phyloP scores from a whole-genome alignment of 2,113 vertebrate genomes.

The Phyllostomus hastatus region DNA sequence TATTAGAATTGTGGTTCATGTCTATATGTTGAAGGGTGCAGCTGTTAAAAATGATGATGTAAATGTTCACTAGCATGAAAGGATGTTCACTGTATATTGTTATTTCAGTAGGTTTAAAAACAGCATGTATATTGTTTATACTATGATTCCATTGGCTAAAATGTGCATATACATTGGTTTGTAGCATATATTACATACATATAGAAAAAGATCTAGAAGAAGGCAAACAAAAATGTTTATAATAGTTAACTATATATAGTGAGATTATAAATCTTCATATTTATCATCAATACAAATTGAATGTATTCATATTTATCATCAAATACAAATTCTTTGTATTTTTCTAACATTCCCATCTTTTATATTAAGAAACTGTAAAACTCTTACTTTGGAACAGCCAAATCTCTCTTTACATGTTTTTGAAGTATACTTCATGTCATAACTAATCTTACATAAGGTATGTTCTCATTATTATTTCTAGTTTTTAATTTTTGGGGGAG shows the following conservation, averaged over 20 bases:
- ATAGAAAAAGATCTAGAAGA: neutral
- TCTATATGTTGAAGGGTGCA: neutral
- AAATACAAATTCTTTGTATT: neutral
- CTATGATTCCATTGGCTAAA: neutral
- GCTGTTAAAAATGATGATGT: neutral
- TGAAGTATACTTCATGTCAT: neutral
- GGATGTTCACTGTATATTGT: neutral
- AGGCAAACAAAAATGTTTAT: neutral
- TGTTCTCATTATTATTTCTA: neutral
- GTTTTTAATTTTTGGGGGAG: neutral
- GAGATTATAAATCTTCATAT: neutral
- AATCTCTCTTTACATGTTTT: neutral
- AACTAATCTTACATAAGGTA: neutral
- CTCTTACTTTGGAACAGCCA: neutral
- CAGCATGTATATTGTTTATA: neutral
- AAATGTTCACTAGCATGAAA: neutral
- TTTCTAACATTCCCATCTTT: neutral
- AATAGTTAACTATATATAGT: neutral
- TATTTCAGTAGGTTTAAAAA: constrained; percentile 2
- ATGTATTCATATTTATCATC: neutral
- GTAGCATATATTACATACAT: neutral
- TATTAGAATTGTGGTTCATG: neutral
- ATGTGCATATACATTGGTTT: neutral
- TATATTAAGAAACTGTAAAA: neutral
- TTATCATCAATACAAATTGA: neutral